These are phyloP conservation scores for Sinocyclocheilus anshuiensis DNA, from an alignment of 2,113 vertebrate species.

Conservation along the genomic window DNA sequence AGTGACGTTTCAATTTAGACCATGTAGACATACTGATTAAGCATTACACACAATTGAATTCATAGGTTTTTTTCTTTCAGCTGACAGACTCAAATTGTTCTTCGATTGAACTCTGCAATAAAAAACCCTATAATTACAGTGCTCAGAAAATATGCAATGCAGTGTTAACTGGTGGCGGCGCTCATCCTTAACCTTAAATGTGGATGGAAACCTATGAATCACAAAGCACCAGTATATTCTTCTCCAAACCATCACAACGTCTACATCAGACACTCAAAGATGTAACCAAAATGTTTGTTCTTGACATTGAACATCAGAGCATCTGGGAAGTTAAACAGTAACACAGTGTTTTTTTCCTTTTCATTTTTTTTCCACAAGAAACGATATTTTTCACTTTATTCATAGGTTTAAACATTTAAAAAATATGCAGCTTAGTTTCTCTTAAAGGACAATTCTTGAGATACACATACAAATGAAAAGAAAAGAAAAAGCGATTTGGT, in stretches of 20 bases:
- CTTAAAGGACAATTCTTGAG: conserved; percentile 65
- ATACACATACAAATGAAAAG: conserved; percentile 65
- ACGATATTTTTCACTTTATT: conserved; percentile 70
- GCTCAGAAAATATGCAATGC: conserved; percentile 26
- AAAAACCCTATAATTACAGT: conserved; percentile 27
- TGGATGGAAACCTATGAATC: conserved; percentile 46
- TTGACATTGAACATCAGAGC: conserved; percentile 66
- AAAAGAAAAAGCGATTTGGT: conserved; percentile 68
- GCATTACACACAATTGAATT: conserved; percentile 39
- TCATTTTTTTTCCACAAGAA: conserved; percentile 65
- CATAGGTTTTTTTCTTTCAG: conserved; percentile 4
- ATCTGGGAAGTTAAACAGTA: conserved; percentile 71
- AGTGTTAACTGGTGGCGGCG: not conserved
- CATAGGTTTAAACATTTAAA: conserved; percentile 69
- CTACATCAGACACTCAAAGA: conserved; percentile 52
- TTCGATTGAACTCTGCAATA: conserved; percentile 43
- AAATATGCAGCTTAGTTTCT: conserved; percentile 78
- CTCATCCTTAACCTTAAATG: conserved; percentile 39
- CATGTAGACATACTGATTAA: conserved; percentile 45
- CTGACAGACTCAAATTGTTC: conserved; percentile 14
- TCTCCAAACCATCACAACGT: conserved; percentile 50
- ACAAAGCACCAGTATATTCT: conserved; percentile 43
- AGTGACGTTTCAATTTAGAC: conserved; percentile 63
- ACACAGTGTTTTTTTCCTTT: conserved; percentile 69
- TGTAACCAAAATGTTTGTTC: conserved; percentile 66